Evolutionary conservation across 2,888 invertebrate genomes (phyloP), one percentile per base, ranked within the genome.

Genomic region (Tetramorium bicarinatum): DNA sequence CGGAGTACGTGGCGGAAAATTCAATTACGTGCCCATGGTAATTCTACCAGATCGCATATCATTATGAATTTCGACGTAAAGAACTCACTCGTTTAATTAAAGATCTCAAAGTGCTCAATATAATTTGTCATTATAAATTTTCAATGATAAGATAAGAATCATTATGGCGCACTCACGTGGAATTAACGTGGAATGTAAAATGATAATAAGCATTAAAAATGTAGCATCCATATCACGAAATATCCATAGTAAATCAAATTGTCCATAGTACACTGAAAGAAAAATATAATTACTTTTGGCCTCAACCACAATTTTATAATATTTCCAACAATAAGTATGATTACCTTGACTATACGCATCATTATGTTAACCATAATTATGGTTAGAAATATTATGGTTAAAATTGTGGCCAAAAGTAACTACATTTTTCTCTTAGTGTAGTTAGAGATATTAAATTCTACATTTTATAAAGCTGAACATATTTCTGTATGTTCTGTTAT

Each of bases 31-130:
- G 34, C 34, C 38, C 25, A 38, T 25, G 79, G 47, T 80, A 72
- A 80, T 71, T 34, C 59, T 25, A 18, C 38, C 59, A 47, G 59
- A 3, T 80, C 79, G 79, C 74, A 80, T 80, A 80, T 80, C 59
- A 80, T 80, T 80, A 80, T 29, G 59, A 21, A 47, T 59, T 80
- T 80, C 34, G 47, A 74, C 79, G 41, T 38, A 25, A n/a, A 25
- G 74, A 72, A 71, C 72, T 34, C 44, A 21, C 52, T 47, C 79
- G 74, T 25, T 49, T 25, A 52, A 3, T 64, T 3, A 25, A 76
- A 76, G 75, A 52, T 21, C 62, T 15, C 21, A 62, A 38, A 38
- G 49, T 49, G 47, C 62, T 62, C 62, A 8, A 71, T 44, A 56
- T 54, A 44, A 54, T 15, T 56, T 44, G 29, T 56, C 34, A 29